Evolutionary conservation across 2,113 vertebrate genomes (phyloP).

Genomic region (Heloderma charlesbogerti): DNA sequence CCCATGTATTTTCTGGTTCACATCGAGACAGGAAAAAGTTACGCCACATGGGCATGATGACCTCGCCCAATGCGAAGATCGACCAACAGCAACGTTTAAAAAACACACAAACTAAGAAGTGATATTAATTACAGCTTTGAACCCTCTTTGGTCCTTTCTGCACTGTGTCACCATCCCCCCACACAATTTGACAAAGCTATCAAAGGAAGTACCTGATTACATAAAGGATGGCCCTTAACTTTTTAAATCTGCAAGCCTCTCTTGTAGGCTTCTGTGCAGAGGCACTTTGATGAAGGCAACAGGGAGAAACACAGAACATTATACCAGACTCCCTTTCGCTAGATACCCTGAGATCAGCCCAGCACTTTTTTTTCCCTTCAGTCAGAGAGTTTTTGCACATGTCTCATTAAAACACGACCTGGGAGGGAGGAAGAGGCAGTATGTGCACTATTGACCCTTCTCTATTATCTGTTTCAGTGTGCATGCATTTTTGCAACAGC

Average conservation of each 20-base stretch:
- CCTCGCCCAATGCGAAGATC: background rate
- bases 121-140: background rate
- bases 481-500: rapidly evolving
- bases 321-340: background rate
- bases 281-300: constrained; percentile 56
- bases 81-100: background rate
- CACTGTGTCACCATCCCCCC: background rate
- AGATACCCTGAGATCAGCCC: constrained; percentile 65
- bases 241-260: background rate
- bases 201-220: background rate
- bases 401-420: background rate
- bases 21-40: background rate
- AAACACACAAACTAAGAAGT: background rate
- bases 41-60: no score
- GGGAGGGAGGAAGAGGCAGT: background rate
- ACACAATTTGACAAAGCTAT: constrained; percentile 7
- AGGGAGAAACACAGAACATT: constrained; percentile 22
- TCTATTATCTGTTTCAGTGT: rapidly evolving
- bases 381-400: constrained; percentile 1
- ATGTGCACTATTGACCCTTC: background rate
- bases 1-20: background rate
- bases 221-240: background rate
- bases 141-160: background rate
- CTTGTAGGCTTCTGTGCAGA: constrained; percentile 24
- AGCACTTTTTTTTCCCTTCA: background rate